phyloP scores from a whole-genome alignment of 2,797 vertebrate genomes.

The Phoxinus dragarum region DNA sequence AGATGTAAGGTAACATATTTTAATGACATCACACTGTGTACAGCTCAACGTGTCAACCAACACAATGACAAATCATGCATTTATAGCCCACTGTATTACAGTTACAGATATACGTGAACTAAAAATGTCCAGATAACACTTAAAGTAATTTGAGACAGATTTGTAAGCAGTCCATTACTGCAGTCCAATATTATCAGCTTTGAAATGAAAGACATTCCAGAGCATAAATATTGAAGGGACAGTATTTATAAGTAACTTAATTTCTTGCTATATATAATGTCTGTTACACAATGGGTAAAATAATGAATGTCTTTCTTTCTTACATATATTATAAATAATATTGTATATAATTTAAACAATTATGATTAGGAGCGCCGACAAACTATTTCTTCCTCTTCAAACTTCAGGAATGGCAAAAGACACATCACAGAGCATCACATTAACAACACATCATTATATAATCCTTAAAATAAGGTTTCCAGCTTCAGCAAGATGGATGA shows the following conservation, averaged over 20 bases:
- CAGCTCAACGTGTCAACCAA: not conserved
- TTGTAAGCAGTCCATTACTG: not conserved
- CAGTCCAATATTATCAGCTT: not conserved
- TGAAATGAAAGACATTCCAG: not conserved
- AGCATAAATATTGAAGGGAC: not conserved
- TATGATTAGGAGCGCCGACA: not conserved
- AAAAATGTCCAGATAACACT: not conserved
- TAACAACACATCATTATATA: conserved; percentile 7
- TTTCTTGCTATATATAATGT: not conserved
- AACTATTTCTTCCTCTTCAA: not conserved
- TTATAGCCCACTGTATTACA: conserved; percentile 18
- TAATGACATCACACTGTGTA: not conserved
- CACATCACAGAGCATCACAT: conserved; percentile 16
- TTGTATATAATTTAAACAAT: not conserved
- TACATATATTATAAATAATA: not conserved
- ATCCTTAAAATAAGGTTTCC: not conserved
- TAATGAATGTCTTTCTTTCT: not conserved
- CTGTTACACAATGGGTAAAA: not conserved
- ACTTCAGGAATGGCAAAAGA: not conserved
- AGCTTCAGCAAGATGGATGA: conserved; percentile 15
- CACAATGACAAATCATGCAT: not conserved
- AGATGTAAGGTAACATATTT: conserved; percentile 33
- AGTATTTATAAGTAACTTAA: not conserved
- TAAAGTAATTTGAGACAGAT: not conserved
- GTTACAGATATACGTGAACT: not conserved